phyloP scores from a whole-genome alignment of 2,888 invertebrate genomes.

The Drosophila eohydei region DNA sequence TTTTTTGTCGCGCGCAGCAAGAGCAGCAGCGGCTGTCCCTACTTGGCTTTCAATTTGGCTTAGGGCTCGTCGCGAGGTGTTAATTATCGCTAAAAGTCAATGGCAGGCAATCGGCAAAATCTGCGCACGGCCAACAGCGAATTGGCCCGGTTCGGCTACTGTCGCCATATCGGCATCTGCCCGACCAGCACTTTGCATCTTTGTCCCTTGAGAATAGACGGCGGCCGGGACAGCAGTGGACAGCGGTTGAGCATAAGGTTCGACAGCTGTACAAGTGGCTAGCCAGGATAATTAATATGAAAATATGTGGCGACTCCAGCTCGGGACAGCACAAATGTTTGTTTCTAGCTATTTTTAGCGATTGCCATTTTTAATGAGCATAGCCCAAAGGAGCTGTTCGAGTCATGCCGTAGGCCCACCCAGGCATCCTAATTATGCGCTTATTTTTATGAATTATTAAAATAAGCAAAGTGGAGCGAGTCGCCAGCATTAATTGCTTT shows the following conservation, averaged over 20 bases:
- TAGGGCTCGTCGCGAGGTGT: slow-evolving; percentile 70
- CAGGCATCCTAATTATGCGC: slow-evolving; percentile 70
- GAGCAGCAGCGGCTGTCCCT: slow-evolving; percentile 25
- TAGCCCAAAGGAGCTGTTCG: slow-evolving; percentile 21
- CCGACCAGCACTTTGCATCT: slow-evolving; percentile 49
- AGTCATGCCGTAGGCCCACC: slow-evolving; percentile 55
- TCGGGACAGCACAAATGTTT: slow-evolving; percentile 61
- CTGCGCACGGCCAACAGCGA: slow-evolving; percentile 64
- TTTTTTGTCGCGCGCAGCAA: slow-evolving; percentile 42
- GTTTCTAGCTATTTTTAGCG: slow-evolving; percentile 70
- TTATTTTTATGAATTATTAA: slow-evolving; percentile 78
- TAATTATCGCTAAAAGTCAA: slow-evolving; percentile 81
- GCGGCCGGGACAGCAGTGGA: slow-evolving; percentile 1
- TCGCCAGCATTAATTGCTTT: slow-evolving; percentile 74
- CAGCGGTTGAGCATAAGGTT: slow-evolving; percentile 14
- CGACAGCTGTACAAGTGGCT: slow-evolving; percentile 68
- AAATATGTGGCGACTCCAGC: slow-evolving; percentile 65
- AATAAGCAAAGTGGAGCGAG: slow-evolving; percentile 66
- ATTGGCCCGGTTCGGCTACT: slow-evolving; percentile 49
- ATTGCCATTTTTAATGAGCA: slow-evolving; percentile 71
- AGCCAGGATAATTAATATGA: slow-evolving; percentile 76
- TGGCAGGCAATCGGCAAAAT: slow-evolving; percentile 76
- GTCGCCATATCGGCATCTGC: slow-evolving; percentile 52
- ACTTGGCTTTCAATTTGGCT: slow-evolving; percentile 67
- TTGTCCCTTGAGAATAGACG: slow-evolving; percentile 40